Evolutionary conservation across 1,140 invertebrate species (phyloP).

Genomic region (Leptopilina boulardi): DNA sequence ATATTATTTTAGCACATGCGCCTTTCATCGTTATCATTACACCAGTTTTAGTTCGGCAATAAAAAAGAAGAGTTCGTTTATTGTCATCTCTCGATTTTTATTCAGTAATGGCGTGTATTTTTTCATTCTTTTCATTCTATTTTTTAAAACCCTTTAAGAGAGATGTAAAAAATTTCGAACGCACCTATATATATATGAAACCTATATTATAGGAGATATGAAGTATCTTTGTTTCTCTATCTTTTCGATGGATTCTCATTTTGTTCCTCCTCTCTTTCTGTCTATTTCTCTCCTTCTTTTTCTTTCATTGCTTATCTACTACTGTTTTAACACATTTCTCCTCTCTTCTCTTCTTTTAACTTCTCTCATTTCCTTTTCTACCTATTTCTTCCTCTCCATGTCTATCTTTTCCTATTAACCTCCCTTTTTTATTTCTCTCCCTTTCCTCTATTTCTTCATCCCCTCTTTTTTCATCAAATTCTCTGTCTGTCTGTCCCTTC

Average conservation of each 20-base stretch:
- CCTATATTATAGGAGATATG: too few relatives aligned
- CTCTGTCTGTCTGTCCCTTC: neutral
- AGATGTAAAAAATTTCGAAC: slow-evolving; percentile 47
- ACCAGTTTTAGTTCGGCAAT: slow-evolving; percentile 3
- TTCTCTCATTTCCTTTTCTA: neutral
- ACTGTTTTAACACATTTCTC: neutral
- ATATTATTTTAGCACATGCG: too few relatives aligned
- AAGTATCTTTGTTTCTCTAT: neutral
- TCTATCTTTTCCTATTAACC: neutral
- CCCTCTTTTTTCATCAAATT: neutral
- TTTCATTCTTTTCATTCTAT: neutral
- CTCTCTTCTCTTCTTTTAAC: neutral
- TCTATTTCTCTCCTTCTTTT: slow-evolving; percentile 2
- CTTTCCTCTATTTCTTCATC: slow-evolving; percentile 1
- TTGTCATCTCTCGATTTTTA: neutral
- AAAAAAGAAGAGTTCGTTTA: neutral
- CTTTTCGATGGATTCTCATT: slow-evolving; percentile 36
- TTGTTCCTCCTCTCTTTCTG: neutral
- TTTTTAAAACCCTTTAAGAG: slow-evolving; percentile 36
- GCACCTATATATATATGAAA: neutral
- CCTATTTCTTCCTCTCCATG: neutral
- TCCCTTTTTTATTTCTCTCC: too few relatives aligned
- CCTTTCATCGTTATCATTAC: neutral
- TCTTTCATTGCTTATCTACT: neutral
- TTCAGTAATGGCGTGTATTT: neutral